phyloP scores from a whole-genome alignment of 2,113 vertebrate genomes.

The Astatotilapia flaviijosephi region DNA sequence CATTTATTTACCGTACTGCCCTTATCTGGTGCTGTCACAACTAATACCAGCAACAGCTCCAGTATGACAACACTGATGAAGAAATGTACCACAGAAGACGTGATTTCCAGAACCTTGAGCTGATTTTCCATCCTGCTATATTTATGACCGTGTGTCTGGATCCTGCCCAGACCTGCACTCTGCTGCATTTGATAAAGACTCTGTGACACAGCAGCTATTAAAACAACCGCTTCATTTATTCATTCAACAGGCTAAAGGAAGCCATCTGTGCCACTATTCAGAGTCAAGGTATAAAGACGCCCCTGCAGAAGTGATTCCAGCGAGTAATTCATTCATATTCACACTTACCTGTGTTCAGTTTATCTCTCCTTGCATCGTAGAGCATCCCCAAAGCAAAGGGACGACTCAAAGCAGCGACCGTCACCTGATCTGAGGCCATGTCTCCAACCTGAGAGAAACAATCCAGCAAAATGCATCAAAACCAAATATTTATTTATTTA shows the following conservation, averaged over 20 bases:
- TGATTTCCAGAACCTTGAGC: not conserved
- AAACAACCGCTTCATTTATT: not conserved
- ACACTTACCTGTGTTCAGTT: not conserved
- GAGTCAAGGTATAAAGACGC: not conserved
- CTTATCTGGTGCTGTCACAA: not conserved
- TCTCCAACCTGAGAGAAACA: not conserved
- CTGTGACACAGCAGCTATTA: not conserved
- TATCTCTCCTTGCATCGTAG: not conserved
- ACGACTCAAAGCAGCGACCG: not conserved
- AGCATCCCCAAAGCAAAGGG: not conserved
- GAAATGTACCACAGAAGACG: not conserved
- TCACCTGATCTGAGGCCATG: not conserved
- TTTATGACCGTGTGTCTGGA: not conserved
- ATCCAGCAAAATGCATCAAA: not conserved
- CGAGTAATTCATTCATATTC: not conserved
- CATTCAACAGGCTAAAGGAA: not conserved
- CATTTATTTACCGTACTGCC: not conserved
- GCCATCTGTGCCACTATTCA: not conserved
- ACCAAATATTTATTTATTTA: not conserved
- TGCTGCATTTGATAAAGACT: accelerated
- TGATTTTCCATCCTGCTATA: not conserved
- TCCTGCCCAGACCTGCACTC: not conserved
- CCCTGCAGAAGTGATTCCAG: not conserved
- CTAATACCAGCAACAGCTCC: not conserved
- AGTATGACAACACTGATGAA: not conserved